Conservation (phyloP, 2,888 invertebrate genomes). For the Muschampia plurimacula region DNA sequence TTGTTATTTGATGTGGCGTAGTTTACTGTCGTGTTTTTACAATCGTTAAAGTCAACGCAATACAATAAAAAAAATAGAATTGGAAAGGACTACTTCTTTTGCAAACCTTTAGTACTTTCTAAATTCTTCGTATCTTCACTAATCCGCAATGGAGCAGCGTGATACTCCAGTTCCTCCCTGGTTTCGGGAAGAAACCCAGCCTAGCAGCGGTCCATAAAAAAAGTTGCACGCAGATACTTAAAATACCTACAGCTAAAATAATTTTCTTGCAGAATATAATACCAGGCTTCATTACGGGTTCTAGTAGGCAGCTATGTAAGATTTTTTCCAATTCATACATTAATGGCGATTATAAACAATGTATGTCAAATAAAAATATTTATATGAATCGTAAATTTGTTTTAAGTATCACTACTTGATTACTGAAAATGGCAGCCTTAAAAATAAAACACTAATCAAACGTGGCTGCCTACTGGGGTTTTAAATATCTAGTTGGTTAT, state of each 20-base stretch:
- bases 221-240: no score
- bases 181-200: no score
- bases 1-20: no score
- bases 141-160: no score
- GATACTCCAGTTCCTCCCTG: no score
- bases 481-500: neutral
- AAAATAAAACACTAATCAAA: slow-evolving; percentile 15
- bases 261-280: neutral
- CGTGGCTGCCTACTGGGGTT: neutral
- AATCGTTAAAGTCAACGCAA: no score
- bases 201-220: no score
- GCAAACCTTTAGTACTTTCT: no score
- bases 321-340: neutral
- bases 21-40: no score
- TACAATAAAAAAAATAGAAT: no score
- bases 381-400: slow-evolving; percentile 16
- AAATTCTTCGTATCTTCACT: no score
- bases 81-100: no score
- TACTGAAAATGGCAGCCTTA: slow-evolving; percentile 1
- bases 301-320: neutral
- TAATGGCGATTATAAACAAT: slow-evolving; percentile 22
- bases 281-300: neutral
- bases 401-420: slow-evolving; percentile 21
- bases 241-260: neutral
- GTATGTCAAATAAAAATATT: slow-evolving; percentile 20